Conservation (phyloP, 1,140 invertebrate genomes). For the Oscheius sp. region DNA sequence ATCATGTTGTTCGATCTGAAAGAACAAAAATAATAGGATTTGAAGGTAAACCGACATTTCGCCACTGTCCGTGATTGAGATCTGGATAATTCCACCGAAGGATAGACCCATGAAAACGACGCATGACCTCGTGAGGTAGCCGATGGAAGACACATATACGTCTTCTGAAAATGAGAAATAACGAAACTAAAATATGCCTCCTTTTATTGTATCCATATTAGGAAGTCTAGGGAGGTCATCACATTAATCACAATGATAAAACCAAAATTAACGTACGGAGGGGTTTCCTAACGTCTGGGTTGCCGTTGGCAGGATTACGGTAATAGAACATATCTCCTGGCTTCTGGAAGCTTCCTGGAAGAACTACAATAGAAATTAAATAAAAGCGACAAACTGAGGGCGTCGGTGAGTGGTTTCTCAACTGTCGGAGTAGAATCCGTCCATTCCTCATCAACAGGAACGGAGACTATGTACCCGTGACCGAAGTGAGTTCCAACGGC, state of each 20-base stretch:
- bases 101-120: neutral
- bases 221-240: too few relatives aligned
- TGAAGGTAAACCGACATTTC: neutral
- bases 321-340: neutral
- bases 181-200: too few relatives aligned
- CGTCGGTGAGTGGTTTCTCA: neutral
- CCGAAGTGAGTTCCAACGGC: neutral
- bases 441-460: neutral
- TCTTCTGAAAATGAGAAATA: neutral
- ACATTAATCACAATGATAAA: too few relatives aligned
- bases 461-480: neutral
- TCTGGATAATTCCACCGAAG: neutral
- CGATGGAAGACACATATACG: neutral
- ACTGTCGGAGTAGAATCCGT: neutral
- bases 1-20: neutral
- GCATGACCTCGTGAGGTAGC: neutral
- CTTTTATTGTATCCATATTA: too few relatives aligned
- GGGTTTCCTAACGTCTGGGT: neutral
- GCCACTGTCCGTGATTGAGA: neutral
- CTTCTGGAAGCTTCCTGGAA: neutral
- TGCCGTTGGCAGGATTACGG: neutral
- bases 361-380: neutral
- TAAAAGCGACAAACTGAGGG: neutral
- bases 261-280: neutral
- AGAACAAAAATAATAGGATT: neutral